Evolutionary conservation across 1,140 invertebrate genomes (phyloP), one percentile per base, ranked within the genome.

Genomic region (Danaus plexippus): DNA sequence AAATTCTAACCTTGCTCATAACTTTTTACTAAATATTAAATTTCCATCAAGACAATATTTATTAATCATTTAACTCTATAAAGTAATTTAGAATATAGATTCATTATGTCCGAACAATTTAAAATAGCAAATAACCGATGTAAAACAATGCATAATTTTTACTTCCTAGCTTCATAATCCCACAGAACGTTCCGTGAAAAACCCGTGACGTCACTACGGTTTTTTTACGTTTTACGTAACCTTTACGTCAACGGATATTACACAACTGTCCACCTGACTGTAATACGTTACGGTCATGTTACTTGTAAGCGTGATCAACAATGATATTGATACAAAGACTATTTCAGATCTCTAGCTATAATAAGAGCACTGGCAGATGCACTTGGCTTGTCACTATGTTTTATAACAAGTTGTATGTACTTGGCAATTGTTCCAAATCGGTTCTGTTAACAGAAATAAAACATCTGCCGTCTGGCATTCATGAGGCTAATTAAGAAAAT

Each of bases 391-490:
- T 42, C 42, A 42, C 49, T 12, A 12, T 51, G 18, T 11, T n/a
- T 51, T 51, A 51, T 51, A 51, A 51, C 49, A 51, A 42, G 49
- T 12, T 41, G n/a, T 42, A 51, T 51, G 32, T 18, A 42, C 9
- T 49, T 49, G 32, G 49, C 49, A 32, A 32, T 51, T 51, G 49
- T 42, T 41, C 49, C 42, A 51, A 42, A 51, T 51, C 42, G 42
- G 42, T 51, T 51, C 42, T 51, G 49, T 42, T 42, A 51, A 51
- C 49, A 11, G 40, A 51, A 51, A 51, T 51, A 51, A 51, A 51
- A 51, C 49, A 41, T 42, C 40, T 51, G n/a, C 49, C 22, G 49
- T 51, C 32, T 51, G 49, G 32, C 49, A 11, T 41, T 51, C 49
- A 32, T 32, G 5, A 32, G 2, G 22, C 22, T 32, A 32, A 32